Evolutionary conservation across 2,888 invertebrate species (phyloP).

Genomic region (Diplazon laetatorius): DNA sequence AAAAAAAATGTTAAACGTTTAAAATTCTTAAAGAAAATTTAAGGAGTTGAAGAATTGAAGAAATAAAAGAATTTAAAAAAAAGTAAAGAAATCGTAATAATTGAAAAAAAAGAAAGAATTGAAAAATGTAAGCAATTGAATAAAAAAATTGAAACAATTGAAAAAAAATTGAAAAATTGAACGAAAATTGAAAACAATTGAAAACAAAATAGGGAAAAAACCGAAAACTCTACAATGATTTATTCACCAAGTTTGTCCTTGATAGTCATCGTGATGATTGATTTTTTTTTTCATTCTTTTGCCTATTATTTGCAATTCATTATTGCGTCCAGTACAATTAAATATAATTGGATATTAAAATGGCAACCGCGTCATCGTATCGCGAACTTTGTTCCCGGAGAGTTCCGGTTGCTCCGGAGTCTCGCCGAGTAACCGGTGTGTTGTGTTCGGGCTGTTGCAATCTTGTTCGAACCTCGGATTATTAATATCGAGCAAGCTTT

Average conservation of each 20-base stretch:
- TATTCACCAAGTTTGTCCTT: not conserved
- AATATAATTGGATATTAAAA: conserved; percentile 59
- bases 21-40: too few species aligned
- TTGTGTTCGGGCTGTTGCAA: conserved; percentile 17
- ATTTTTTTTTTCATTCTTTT: not conserved
- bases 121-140: too few species aligned
- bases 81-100: too few species aligned
- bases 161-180: too few species aligned
- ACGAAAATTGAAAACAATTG: too few species aligned
- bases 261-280: not conserved
- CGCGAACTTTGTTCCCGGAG: conserved; percentile 36
- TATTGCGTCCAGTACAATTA: conserved; percentile 45
- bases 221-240: too few species aligned
- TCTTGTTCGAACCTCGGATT: conserved; percentile 58
- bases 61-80: too few species aligned
- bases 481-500: conserved; percentile 63
- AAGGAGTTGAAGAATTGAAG: too few species aligned
- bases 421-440: not conserved
- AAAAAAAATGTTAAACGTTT: too few species aligned
- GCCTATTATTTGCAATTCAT: conserved; percentile 4
- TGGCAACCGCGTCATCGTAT: conserved; percentile 51
- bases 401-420: conserved; percentile 28
- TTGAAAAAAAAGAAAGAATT: too few species aligned
- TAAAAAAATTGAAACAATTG: too few species aligned
- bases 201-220: too few species aligned